phyloP scores from a whole-genome alignment of 2,797 vertebrate genomes.

The Myotis planiceps region DNA sequence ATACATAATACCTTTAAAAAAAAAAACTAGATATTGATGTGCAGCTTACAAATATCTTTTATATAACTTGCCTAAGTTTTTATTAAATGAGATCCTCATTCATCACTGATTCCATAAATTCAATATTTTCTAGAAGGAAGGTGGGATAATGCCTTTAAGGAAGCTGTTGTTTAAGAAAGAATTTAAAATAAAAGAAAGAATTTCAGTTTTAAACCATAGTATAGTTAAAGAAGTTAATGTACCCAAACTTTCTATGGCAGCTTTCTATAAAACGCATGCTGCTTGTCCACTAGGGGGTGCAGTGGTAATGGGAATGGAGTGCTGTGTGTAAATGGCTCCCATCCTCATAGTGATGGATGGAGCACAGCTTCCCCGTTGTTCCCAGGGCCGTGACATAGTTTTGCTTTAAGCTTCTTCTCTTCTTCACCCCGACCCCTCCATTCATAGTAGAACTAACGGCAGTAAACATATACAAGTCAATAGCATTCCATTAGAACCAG shows the following conservation, averaged over 20 bases:
- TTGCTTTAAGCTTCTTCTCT: background rate
- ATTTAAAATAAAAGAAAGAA: background rate
- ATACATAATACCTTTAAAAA: background rate
- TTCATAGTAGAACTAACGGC: background rate
- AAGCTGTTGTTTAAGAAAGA: constrained; percentile 1
- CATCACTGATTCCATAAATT: background rate
- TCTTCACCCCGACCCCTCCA: background rate
- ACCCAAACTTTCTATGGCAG: background rate
- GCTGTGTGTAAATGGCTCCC: background rate
- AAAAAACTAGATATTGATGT: background rate
- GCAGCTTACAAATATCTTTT: background rate
- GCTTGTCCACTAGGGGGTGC: constrained; percentile 72
- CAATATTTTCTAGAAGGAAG: constrained; percentile 3
- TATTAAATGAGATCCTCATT: background rate
- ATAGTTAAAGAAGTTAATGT: background rate
- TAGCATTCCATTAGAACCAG: background rate
- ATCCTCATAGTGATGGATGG: background rate
- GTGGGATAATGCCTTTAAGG: background rate
- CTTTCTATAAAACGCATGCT: background rate
- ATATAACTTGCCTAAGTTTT: constrained; percentile 1
- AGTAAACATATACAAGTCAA: background rate
- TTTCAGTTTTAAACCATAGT: background rate
- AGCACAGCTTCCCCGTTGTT: rapidly evolving
- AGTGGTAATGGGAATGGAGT: background rate
- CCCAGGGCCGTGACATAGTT: background rate